These are phyloP conservation scores for Falcaria lacertinaria DNA, from an alignment of 2,888 invertebrate genomes.

Conservation along the genomic window DNA sequence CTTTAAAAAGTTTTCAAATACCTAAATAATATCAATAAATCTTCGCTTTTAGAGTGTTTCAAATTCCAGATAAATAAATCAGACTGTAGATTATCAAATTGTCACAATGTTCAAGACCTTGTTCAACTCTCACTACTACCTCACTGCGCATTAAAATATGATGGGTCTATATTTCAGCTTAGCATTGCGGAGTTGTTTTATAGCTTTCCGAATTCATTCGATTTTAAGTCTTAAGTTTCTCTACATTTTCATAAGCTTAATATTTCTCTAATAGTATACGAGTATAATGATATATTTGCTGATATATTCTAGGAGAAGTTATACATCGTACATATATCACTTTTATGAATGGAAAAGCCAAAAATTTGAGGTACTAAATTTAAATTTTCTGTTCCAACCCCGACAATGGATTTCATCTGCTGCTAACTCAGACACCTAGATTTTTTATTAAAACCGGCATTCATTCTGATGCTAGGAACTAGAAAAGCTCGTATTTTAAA, in stretches of 20 bases:
- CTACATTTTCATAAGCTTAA: too few species aligned
- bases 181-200: conserved; percentile 23
- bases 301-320: too few species aligned
- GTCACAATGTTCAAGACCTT: conserved; percentile 27
- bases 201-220: conserved; percentile 22
- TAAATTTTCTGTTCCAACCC: too few species aligned
- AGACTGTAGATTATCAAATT: conserved; percentile 19
- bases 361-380: too few species aligned
- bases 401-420: too few species aligned
- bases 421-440: too few species aligned
- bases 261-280: too few species aligned
- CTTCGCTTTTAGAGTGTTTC: background rate
- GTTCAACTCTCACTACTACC: conserved; percentile 30
- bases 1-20: background rate
- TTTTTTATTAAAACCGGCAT: too few species aligned
- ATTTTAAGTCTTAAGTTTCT: background rate
- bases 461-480: background rate
- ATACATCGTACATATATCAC: too few species aligned
- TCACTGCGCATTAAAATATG: conserved; percentile 24
- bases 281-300: too few species aligned
- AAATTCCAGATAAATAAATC: conserved; percentile 4
- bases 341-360: too few species aligned
- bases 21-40: background rate
- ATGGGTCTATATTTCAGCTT: conserved; percentile 25
- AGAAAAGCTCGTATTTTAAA: background rate